Evolutionary conservation across 2,113 vertebrate species (phyloP), one percentile per base, ranked within the genome.

Genomic region (Rhynchopsitta pachyrhyncha): DNA sequence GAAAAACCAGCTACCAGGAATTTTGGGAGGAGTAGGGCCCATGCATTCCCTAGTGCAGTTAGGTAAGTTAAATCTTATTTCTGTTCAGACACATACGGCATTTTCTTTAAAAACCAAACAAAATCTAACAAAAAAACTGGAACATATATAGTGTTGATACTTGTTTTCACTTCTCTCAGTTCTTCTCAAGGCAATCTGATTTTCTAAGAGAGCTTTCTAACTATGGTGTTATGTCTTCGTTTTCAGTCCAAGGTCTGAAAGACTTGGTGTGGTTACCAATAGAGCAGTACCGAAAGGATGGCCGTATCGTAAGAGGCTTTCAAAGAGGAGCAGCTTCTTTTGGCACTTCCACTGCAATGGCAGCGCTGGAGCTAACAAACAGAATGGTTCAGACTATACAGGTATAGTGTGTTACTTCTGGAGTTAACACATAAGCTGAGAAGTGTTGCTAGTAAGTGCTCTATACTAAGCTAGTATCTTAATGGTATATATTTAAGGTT

Each of bases 261-360:
- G 99, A 99, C 96, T 96, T 99, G 97, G 99, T 99, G n/a, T 99
- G 99, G 99, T 96, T 99, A 60, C 99, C 99, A 0, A 99, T 99
- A 68, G 99, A 99, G 95, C 99, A 99, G 96, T 99, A 99, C 98
- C 98, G 99, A 63, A 99, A 99, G 96, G 99, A 99, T 1, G 99
- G 99, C 6, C 98, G 99, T 17, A 99, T 99, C 35, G 99, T 99
- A 42, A 98, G 99, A 27, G 99, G 99, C 4, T 99, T 99, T 92
- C 99, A 99, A 88, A 98, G 98, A 31, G 99, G 99, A 31, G 99
- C 99, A 1, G 99, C 99, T 71, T 99, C 99, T 62, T 99, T 99
- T 67, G 99, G 99, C 11, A 99, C 99, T 22, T 99, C 99, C 27
- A 99, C 99, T 18, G 99, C 99, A 2, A 99, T 99, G 99, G 99